Evolutionary conservation across 2,113 vertebrate genomes (phyloP), one percentile per base, ranked within the genome.

Genomic region (Vidua chalybeata): DNA sequence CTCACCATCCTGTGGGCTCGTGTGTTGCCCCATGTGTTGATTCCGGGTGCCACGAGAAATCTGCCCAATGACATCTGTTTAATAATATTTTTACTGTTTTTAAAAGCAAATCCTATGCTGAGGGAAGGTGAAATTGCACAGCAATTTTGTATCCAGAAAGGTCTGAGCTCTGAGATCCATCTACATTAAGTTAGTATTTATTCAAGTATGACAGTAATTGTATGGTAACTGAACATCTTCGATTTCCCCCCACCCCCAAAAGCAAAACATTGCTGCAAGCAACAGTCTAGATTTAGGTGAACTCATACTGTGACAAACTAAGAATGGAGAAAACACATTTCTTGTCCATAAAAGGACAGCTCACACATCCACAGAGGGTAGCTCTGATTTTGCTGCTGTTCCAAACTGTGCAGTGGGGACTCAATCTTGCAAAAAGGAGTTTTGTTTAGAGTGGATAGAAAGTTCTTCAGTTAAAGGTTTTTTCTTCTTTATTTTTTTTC

Each of bases 251-350:
- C 21, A 41, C 22, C n/a, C 15, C 28, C 30, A 35, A 91, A 90
- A 95, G 61, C 79, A 91, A 85, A 96, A 83, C 84, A 87, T 59
- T 80, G 63, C 67, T 81, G 74, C 61, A 97, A 94, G 78, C 71
- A 94, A 91, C 75, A 85, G 93, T 96, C 93, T 96, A 95, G 95
- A 90, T 96, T 95, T 95, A 97, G 94, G 94, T 94, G 94, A 96
- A 91, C 93, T 95, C 92, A 92, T 39, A 94, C 91, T 90, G 90
- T 94, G 95, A 96, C 93, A 96, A 95, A 96, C 93, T 95, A 78
- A 96, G 95, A 94, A 96, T 92, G 93, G 88, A 90, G 91, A 97
- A 97, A 96, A 97, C 96, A 96, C 96, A 97, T 97, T 97, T 97
- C 95, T 96, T 97, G 90, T 95, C 97, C 95, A 95, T 97, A 97